Percentiles rank a stretch among this genome's conserved stretches.
Evolutionary conservation across 2,797 vertebrate species (phyloP).

Genomic region (Propithecus deckenii): DNA sequence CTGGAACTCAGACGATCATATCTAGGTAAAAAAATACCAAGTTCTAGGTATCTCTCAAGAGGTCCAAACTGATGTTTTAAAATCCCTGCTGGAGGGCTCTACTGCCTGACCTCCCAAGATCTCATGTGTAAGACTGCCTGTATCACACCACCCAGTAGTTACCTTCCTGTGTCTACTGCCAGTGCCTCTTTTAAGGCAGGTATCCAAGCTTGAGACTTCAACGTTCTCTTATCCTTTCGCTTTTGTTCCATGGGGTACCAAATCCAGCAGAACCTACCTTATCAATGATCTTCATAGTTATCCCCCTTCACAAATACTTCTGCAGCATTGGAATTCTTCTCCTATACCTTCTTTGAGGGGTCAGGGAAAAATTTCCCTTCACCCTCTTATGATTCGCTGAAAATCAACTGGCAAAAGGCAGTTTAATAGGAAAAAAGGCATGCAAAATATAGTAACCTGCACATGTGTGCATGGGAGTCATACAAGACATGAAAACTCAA

Average conservation of each 20-base stretch:
- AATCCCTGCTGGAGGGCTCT: not conserved
- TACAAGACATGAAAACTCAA: not conserved
- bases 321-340: not conserved
- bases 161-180: not conserved
- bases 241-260: not conserved
- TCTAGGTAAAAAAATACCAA: not conserved
- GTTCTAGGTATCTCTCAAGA: not conserved
- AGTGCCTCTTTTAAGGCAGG: not conserved
- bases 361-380: not conserved
- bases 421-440: not conserved
- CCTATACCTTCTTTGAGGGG: no score
- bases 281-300: not conserved
- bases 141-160: not conserved
- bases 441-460: not conserved
- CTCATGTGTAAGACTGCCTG: not conserved
- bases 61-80: not conserved
- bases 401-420: not conserved
- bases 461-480: not conserved
- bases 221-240: not conserved
- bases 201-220: not conserved
- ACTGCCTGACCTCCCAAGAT: not conserved
- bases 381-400: not conserved
- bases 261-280: not conserved
- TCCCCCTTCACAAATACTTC: not conserved
- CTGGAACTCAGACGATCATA: not conserved